Conservation (phyloP, 2,113 vertebrate species). For the Equus quagga region DNA sequence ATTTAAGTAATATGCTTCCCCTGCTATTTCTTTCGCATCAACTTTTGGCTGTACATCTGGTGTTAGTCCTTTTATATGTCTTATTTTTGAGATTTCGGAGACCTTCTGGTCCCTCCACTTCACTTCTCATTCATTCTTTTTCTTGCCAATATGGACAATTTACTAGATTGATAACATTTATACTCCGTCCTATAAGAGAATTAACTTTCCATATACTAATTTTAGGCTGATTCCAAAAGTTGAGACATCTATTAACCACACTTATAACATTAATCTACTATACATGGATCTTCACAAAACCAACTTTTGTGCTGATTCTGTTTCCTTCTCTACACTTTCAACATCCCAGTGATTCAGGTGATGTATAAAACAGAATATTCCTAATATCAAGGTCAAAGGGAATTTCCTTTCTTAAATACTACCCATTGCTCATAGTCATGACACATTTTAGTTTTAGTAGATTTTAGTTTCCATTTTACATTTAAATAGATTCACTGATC, state of each 20-base stretch:
- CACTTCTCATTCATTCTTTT: background rate
- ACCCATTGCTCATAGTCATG: background rate
- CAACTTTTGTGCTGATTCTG: background rate
- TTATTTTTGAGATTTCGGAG: background rate
- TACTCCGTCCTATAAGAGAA: background rate
- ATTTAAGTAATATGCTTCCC: background rate
- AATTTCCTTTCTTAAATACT: background rate
- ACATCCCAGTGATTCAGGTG: background rate
- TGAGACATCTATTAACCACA: background rate
- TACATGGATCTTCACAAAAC: background rate
- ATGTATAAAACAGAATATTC: background rate
- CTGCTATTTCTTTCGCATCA: background rate
- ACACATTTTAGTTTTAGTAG: background rate
- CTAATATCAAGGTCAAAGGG: background rate
- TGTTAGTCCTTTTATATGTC: background rate
- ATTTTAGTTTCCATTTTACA: background rate
- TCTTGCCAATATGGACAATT: background rate
- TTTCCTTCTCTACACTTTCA: background rate
- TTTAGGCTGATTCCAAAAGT: background rate
- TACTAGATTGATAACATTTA: background rate
- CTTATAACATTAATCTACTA: background rate
- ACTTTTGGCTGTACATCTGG: background rate
- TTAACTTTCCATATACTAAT: background rate
- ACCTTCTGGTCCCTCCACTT: background rate
- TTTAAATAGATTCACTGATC: background rate